These are phyloP conservation scores for Vireo griseus DNA, from an alignment of 2,797 vertebrate species.

Conservation along the genomic window DNA sequence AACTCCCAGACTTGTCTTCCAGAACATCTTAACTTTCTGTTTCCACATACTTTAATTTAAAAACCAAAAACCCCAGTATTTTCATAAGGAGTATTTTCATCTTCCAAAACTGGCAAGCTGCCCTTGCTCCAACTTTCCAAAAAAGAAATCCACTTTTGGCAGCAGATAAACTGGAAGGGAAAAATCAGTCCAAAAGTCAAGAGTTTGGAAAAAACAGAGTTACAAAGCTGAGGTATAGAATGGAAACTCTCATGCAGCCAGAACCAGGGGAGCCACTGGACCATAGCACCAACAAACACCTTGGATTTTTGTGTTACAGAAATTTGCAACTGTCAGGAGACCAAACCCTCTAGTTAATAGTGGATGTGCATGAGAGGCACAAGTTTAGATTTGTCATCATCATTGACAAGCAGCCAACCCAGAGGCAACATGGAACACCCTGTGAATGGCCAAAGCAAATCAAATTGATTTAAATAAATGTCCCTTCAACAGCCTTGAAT, in stretches of 20 bases:
- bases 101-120: neutral
- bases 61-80: neutral
- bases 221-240: neutral
- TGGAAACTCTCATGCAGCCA: neutral
- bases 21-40: neutral
- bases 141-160: neutral
- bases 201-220: neutral
- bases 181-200: neutral
- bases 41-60: neutral
- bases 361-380: neutral
- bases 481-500: accelerated
- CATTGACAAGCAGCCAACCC: neutral
- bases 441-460: accelerated
- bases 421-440: neutral
- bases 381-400: neutral
- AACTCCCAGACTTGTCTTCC: neutral
- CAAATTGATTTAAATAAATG: neutral
- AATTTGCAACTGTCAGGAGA: neutral
- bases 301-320: neutral
- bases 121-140: neutral
- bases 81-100: neutral
- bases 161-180: neutral
- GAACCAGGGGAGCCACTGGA: neutral
- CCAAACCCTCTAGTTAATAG: neutral
- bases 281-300: neutral